A percentile compares a stretch with the other conserved stretches of the same genome.
phyloP scores from a whole-genome alignment of 2,888 invertebrate genomes.

The Agrotis exclamationis region DNA sequence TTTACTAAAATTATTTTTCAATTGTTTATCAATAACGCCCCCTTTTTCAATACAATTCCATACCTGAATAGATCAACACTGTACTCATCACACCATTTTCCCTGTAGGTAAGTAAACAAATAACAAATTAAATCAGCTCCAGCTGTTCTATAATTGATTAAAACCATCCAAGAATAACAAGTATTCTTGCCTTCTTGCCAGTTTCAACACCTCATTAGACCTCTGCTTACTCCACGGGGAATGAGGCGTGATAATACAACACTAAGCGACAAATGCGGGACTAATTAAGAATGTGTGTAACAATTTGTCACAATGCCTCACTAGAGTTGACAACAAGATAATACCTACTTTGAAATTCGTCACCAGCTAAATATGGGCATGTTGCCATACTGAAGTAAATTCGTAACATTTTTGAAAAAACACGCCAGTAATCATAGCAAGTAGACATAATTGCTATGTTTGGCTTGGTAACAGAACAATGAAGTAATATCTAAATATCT shows the following conservation, averaged over 20 bases:
- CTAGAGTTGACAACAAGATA: constrained; percentile 40
- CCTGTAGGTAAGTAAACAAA: not conserved
- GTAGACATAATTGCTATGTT: not conserved
- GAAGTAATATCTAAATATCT: no score
- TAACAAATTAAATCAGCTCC: not conserved
- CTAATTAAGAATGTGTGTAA: constrained; percentile 44
- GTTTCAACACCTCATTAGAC: constrained; percentile 4
- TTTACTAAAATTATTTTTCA: not conserved
- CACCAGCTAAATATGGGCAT: constrained; percentile 17
- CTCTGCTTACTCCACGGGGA: constrained; percentile 3
- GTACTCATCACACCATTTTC: not conserved
- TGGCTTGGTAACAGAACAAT: not conserved
- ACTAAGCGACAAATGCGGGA: constrained; percentile 22
- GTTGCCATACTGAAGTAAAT: not conserved
- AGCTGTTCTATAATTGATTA: not conserved
- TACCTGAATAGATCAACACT: not conserved
- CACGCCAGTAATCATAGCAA: no score
- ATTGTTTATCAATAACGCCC: not conserved
- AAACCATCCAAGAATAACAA: not conserved
- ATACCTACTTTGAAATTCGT: constrained; percentile 31
- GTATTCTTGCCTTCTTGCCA: constrained; percentile 18
- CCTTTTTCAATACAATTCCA: not conserved
- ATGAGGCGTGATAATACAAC: constrained; percentile 23
- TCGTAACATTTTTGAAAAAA: not conserved
- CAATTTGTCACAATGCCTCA: constrained; percentile 38